A percentile compares a stretch with the other conserved stretches of the same genome.
These are phyloP conservation scores for Pentalonia nigronervosa DNA, from an alignment of 1,140 invertebrate genomes.

Conservation along the genomic window DNA sequence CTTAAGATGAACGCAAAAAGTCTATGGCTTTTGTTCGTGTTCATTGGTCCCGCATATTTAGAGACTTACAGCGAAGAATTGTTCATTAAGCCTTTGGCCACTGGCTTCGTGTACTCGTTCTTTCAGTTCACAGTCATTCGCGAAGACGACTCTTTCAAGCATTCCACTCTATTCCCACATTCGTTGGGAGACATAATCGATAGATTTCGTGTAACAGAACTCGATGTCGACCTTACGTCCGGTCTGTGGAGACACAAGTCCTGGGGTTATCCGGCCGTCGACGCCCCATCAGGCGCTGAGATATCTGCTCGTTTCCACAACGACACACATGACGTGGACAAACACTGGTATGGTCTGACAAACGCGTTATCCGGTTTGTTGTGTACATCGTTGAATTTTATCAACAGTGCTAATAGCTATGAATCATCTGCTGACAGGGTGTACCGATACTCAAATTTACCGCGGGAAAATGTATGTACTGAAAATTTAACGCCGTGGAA, in stretches of 20 bases:
- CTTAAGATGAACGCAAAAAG: background rate
- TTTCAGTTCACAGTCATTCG: slow-evolving; percentile 86
- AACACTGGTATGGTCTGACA: slow-evolving; percentile 86
- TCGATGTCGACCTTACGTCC: slow-evolving; percentile 90
- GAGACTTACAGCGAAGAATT: slow-evolving; percentile 83
- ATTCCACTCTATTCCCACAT: slow-evolving; percentile 88
- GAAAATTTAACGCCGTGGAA: slow-evolving; percentile 99
- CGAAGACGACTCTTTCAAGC: slow-evolving; percentile 63
- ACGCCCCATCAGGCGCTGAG: slow-evolving; percentile 91
- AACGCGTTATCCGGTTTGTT: slow-evolving; percentile 91
- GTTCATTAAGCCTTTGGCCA: slow-evolving; percentile 78
- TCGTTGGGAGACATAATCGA: slow-evolving; percentile 89
- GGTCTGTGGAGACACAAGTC: slow-evolving; percentile 91
- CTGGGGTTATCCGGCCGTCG: slow-evolving; percentile 90
- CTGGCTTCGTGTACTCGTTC: slow-evolving; percentile 81
- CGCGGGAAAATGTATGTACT: slow-evolving; percentile 95
- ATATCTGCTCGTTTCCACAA: slow-evolving; percentile 89
- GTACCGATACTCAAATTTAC: slow-evolving; percentile 86
- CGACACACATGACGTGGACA: slow-evolving; percentile 71
- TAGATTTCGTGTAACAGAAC: slow-evolving; percentile 83
- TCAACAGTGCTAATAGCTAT: slow-evolving; percentile 84
- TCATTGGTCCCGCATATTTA: background rate
- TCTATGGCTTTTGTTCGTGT: background rate
- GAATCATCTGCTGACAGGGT: slow-evolving; percentile 67
- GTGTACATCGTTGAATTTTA: slow-evolving; percentile 96